phyloP scores from a whole-genome alignment of 2,113 vertebrate genomes.

The Lepus europaeus region DNA sequence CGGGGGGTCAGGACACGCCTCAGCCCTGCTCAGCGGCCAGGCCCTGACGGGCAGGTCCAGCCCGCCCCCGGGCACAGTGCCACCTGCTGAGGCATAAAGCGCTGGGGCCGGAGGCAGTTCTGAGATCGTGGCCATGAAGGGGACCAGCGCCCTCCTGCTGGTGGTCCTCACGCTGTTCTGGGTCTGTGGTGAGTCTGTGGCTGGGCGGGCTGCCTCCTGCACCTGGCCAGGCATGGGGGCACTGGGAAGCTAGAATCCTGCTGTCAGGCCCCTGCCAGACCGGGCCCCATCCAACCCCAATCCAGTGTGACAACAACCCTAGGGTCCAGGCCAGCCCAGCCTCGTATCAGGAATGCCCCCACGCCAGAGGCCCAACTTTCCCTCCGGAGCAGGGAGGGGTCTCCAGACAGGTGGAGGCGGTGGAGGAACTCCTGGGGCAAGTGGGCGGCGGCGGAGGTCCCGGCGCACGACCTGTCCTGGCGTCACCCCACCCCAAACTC shows the following conservation, averaged over 20 bases:
- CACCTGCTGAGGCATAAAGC: conserved; percentile 50
- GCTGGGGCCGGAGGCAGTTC: not conserved
- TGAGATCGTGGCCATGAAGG: conserved; percentile 37
- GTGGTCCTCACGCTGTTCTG: conserved; percentile 14
- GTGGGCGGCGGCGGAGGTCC: not conserved
- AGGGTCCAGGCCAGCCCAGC: not conserved
- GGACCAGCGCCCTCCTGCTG: not conserved
- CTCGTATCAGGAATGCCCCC: no score
- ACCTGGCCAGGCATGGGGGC: fast-evolving
- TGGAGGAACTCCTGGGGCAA: not conserved
- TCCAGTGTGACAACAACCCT: not conserved
- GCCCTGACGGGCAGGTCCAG: not conserved
- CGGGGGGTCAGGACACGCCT: not conserved
- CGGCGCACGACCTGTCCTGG: not conserved
- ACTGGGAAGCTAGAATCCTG: not conserved
- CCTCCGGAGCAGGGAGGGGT: not conserved
- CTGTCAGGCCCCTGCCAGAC: not conserved
- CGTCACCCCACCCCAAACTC: fast-evolving
- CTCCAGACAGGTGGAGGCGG: not conserved
- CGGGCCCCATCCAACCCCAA: not conserved
- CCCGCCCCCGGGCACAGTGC: conserved; percentile 26
- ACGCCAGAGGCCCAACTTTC: no score
- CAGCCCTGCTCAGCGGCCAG: not conserved
- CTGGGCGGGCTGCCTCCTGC: not conserved
- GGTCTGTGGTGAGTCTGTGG: conserved; percentile 54